A percentile compares a stretch with the other conserved stretches of the same genome.
Conservation (phyloP, 2,797 vertebrate genomes). For the Malurus leucopterus region DNA sequence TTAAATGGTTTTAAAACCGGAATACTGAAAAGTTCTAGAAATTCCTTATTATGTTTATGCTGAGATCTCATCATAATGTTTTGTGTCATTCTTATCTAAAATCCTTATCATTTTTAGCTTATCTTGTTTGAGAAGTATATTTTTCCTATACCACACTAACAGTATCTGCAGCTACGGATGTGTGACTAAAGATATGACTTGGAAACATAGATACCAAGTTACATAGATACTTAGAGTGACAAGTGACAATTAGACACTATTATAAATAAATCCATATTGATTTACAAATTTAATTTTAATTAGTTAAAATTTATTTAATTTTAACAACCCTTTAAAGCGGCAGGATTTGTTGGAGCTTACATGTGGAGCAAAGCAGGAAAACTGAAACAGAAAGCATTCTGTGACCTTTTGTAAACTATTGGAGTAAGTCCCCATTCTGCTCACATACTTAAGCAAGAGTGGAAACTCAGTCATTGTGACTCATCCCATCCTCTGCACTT, state of each 20-base stretch:
- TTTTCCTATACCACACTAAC: neutral
- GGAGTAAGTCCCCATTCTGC: neutral
- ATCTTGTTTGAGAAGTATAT: neutral
- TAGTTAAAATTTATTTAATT: neutral
- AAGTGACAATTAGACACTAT: neutral
- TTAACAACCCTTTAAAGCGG: neutral
- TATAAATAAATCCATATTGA: neutral
- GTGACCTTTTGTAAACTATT: neutral
- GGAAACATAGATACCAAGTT: neutral
- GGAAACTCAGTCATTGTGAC: neutral
- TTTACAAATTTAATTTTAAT: neutral
- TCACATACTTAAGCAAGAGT: neutral
- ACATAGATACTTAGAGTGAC: neutral
- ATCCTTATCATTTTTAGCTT: neutral
- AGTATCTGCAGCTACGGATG: neutral
- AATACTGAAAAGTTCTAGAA: neutral
- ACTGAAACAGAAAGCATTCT: neutral
- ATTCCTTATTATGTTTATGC: neutral
- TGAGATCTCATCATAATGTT: neutral
- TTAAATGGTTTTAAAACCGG: neutral
- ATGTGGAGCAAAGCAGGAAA: neutral
- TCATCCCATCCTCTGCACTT: neutral
- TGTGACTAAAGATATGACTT: neutral
- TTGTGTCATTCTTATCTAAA: neutral
- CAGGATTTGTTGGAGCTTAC: neutral